Evolutionary conservation across 2,113 vertebrate species (phyloP).

Genomic region (Laterallus jamaicensis): DNA sequence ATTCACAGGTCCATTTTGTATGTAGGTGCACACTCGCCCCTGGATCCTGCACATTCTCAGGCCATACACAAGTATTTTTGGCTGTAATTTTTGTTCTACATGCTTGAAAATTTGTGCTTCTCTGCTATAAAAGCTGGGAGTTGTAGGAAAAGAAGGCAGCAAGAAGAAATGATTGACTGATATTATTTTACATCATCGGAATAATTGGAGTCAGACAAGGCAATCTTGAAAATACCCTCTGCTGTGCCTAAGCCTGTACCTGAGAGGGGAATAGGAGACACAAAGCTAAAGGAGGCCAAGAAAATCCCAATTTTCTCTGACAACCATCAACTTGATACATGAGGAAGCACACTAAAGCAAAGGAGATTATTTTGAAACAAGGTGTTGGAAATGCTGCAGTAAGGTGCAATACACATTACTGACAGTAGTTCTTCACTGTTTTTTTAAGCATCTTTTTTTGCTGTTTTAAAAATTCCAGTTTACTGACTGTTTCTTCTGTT

Average conservation of each 20-base stretch:
- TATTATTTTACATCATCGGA: not conserved
- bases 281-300: not conserved
- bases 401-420: not conserved
- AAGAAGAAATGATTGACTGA: not conserved
- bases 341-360: not conserved
- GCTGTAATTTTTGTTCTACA: not conserved
- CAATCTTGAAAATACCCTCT: not conserved
- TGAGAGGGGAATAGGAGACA: not conserved
- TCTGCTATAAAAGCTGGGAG: not conserved
- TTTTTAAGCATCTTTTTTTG: not conserved
- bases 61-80: not conserved
- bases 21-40: not conserved
- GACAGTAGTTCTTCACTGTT: accelerated
- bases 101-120: not conserved
- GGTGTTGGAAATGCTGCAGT: not conserved
- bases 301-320: not conserved
- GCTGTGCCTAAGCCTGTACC: not conserved
- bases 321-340: not conserved
- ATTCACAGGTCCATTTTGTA: not conserved
- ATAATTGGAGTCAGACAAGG: not conserved
- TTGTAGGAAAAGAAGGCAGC: not conserved
- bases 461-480: not conserved
- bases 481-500: not conserved
- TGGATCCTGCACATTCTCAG: not conserved
- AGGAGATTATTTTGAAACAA: not conserved